Evolutionary conservation across 2,888 invertebrate genomes (phyloP).

Genomic region (Melanchra persicariae): DNA sequence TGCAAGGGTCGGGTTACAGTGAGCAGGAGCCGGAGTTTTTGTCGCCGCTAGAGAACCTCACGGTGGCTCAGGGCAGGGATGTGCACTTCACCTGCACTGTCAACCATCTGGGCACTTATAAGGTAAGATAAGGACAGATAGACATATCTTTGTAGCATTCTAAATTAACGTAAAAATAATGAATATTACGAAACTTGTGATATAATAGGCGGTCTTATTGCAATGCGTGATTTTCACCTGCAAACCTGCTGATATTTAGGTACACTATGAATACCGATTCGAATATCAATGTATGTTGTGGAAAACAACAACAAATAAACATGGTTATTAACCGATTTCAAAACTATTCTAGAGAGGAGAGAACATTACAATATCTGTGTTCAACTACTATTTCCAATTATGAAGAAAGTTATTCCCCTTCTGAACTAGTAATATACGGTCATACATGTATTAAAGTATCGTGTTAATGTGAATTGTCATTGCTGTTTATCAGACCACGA

Average conservation of each 20-base stretch:
- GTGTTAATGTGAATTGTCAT: conserved; percentile 52
- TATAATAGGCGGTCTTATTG: background rate
- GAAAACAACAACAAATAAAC: background rate
- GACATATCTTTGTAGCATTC: too few species aligned
- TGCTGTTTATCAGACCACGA: conserved; percentile 49
- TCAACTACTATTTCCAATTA: conserved; percentile 9
- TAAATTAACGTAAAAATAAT: background rate
- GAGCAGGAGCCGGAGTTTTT: conserved; percentile 94
- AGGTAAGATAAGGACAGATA: conserved; percentile 87
- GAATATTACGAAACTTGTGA: too few species aligned
- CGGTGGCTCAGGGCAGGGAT: conserved; percentile 96
- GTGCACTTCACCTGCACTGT: conserved; percentile 97
- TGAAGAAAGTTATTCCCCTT: conserved; percentile 23
- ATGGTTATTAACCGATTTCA: background rate
- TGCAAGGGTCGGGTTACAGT: conserved; percentile 86
- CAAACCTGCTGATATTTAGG: background rate
- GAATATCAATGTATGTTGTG: background rate
- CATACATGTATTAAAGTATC: conserved; percentile 27
- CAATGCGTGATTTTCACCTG: background rate
- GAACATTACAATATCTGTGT: background rate
- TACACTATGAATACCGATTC: background rate
- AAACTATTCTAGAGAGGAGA: background rate
- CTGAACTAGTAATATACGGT: conserved; percentile 21
- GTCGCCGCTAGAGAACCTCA: conserved; percentile 95
- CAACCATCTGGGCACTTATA: conserved; percentile 95